A percentile compares a stretch with the other conserved stretches of the same genome.
Evolutionary conservation across 2,113 vertebrate species (phyloP).

Genomic region (Actenoides lindsayi): DNA sequence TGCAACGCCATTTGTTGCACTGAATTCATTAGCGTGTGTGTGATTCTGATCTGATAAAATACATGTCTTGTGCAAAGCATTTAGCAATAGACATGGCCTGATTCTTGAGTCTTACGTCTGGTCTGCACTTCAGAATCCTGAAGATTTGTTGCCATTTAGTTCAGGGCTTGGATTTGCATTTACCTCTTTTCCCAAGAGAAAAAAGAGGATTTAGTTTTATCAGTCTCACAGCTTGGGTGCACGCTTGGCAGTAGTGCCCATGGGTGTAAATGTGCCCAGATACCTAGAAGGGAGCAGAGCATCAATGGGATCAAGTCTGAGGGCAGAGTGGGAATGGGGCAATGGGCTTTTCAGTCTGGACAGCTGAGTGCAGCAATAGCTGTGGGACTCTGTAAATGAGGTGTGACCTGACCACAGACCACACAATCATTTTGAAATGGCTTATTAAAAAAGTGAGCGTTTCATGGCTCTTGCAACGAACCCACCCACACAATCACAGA

Average conservation of each 20-base stretch:
- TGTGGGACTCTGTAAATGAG: not conserved
- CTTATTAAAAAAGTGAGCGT: not conserved
- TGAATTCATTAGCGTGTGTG: not conserved
- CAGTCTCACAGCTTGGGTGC: not conserved
- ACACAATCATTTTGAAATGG: not conserved
- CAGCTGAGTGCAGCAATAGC: not conserved
- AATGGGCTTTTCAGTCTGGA: not conserved
- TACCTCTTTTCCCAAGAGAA: not conserved
- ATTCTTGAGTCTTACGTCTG: not conserved
- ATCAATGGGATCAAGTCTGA: not conserved
- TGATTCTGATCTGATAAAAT: not conserved
- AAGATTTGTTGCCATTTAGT: not conserved
- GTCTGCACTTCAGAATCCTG: not conserved
- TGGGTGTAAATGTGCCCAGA: not conserved
- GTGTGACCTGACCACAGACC: not conserved
- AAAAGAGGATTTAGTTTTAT: not conserved
- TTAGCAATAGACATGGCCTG: not conserved
- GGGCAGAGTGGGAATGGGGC: not conserved
- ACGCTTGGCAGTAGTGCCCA: not conserved
- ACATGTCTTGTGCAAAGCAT: not conserved
- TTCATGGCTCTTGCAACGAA: not conserved
- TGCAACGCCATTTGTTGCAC: conserved; percentile 6
- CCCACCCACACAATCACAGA: not conserved
- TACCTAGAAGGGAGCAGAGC: not conserved
- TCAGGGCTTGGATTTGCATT: not conserved